These are phyloP conservation scores for Dryobota labecula DNA, from an alignment of 2,888 invertebrate genomes.

Conservation along the genomic window DNA sequence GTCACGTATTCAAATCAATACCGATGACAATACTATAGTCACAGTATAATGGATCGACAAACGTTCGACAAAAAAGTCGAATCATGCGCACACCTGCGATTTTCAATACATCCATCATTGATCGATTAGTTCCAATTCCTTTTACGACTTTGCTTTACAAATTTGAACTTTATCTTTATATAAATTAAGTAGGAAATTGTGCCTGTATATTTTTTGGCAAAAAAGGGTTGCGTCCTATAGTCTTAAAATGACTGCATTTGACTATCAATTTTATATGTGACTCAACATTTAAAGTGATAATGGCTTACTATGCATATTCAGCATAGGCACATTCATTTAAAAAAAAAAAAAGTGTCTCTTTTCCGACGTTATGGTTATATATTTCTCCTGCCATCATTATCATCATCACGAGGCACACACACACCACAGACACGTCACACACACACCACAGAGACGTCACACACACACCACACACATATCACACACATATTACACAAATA, in stretches of 20 bases:
- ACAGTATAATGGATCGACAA: constrained; percentile 70
- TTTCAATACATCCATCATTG: constrained; percentile 84
- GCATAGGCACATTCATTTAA: no score
- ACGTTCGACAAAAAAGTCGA: constrained; percentile 79
- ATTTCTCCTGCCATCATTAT: no score
- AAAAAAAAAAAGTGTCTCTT: no score
- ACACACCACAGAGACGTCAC: no score
- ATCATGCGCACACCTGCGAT: constrained; percentile 89
- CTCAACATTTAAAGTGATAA: constrained; percentile 29
- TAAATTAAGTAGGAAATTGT: constrained; percentile 19
- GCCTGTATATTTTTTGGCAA: constrained; percentile 19
- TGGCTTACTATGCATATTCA: constrained; percentile 6
- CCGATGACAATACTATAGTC: constrained; percentile 75
- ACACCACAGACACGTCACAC: no score
- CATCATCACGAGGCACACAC: no score
- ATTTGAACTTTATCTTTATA: constrained; percentile 40
- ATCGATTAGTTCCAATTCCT: constrained; percentile 82
- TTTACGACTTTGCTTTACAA: constrained; percentile 9
- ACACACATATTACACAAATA: no score
- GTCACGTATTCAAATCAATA: constrained; percentile 58
- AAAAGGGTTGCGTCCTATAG: constrained; percentile 54
- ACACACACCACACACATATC: no score
- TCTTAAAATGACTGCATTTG: constrained; percentile 52
- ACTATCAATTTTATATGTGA: constrained; percentile 61
- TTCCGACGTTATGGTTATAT: no score